Evolutionary conservation across 2,113 vertebrate genomes (phyloP).

Genomic region (Progne subis): DNA sequence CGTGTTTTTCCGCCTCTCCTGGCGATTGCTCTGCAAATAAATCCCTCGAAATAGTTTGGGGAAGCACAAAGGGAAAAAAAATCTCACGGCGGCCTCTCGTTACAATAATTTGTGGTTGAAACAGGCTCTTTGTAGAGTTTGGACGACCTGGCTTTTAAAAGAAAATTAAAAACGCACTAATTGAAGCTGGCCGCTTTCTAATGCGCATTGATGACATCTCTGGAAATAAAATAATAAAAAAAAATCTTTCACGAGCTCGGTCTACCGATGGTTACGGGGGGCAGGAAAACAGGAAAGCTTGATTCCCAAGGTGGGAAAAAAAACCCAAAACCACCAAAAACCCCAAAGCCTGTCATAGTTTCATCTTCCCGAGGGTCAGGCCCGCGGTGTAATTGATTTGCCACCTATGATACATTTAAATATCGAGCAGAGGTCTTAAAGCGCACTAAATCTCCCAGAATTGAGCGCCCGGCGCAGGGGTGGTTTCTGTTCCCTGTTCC

Average conservation of each 20-base stretch:
- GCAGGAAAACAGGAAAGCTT: background rate
- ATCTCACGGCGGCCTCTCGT: rapidly evolving
- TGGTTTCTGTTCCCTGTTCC: background rate
- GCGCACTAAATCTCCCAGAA: background rate
- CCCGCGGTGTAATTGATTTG: slow-evolving; percentile 21
- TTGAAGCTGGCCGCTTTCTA: background rate
- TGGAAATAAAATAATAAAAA: background rate
- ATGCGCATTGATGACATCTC: background rate
- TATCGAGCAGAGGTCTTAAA: background rate
- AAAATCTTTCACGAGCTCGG: background rate
- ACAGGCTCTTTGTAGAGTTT: rapidly evolving
- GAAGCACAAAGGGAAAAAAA: background rate
- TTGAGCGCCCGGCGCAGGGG: rapidly evolving
- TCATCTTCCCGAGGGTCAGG: background rate
- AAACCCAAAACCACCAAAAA: background rate
- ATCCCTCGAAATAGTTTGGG: background rate
- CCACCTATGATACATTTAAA: slow-evolving; percentile 9
- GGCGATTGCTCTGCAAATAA: background rate
- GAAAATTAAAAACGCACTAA: background rate
- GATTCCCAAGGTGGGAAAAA: background rate
- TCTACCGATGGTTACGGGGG: background rate
- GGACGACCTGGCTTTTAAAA: background rate
- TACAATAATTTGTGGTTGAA: background rate
- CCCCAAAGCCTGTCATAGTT: background rate
- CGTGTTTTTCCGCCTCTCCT: background rate